These are phyloP conservation scores for Origma solitaria DNA, from an alignment of 2,113 vertebrate genomes.

Conservation along the genomic window DNA sequence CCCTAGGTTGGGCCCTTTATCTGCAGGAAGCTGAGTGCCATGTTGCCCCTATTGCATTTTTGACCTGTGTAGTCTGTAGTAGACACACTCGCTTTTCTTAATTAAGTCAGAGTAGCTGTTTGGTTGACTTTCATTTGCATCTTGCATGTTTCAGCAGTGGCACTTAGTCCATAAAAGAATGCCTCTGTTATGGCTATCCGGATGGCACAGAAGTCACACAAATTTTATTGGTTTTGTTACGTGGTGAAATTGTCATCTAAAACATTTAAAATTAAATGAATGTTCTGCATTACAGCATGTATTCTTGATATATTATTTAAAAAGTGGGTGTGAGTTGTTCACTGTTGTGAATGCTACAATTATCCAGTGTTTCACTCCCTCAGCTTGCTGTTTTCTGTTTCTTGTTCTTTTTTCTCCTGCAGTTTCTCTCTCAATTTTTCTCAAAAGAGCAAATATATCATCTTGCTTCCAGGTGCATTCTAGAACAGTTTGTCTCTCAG, in stretches of 20 bases:
- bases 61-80: not conserved
- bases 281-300: not conserved
- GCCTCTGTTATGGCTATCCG: not conserved
- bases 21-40: not conserved
- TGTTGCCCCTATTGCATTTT: not conserved
- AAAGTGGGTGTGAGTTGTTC: not conserved
- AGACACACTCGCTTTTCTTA: not conserved
- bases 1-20: not conserved
- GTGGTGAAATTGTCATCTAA: not conserved
- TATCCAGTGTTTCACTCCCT: not conserved
- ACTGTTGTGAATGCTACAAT: not conserved
- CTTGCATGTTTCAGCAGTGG: not conserved
- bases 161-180: not conserved
- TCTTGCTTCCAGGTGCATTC: not conserved
- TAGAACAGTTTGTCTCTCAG: not conserved
- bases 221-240: not conserved
- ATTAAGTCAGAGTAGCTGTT: not conserved
- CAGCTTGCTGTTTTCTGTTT: not conserved
- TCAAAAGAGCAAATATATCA: not conserved
- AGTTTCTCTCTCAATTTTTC: not conserved
- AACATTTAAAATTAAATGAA: not conserved
- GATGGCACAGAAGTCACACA: not conserved
- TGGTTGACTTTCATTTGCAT: not conserved
- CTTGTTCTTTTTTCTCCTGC: not conserved
- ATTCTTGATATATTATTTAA: not conserved